A percentile compares a stretch with the other conserved stretches of the same genome.
These are phyloP conservation scores for Choristoneura fumiferana DNA, from an alignment of 1,140 invertebrate species.

Conservation along the genomic window DNA sequence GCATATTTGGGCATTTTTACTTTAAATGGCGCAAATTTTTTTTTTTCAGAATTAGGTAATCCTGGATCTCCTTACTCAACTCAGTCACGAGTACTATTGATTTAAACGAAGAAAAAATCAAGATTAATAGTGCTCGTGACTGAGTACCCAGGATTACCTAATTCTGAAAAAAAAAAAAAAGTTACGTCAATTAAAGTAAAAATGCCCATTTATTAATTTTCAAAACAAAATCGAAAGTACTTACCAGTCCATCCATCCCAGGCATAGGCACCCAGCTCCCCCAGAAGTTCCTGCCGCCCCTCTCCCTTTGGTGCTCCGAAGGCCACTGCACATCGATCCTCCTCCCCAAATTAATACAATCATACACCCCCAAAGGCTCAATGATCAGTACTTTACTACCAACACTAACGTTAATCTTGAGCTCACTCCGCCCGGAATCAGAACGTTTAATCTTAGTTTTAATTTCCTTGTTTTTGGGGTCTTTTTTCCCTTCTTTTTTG, in stretches of 20 bases:
- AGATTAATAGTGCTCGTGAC: too few species aligned
- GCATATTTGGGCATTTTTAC: too few species aligned
- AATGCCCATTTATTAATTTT: too few species aligned
- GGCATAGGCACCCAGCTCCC: conserved; percentile 92
- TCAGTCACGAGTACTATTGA: too few species aligned
- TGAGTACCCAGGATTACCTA: too few species aligned
- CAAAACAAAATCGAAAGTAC: conserved; percentile 26
- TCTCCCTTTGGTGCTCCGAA: conserved; percentile 89
- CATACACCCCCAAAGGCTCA: conserved; percentile 84
- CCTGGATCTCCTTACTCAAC: too few species aligned
- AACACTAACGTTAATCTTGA: conserved; percentile 71
- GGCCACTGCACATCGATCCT: conserved; percentile 96
- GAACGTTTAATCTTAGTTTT: conserved; percentile 71
- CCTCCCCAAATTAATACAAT: conserved; percentile 92
- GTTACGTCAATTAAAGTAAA: too few species aligned
- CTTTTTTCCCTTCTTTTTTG: conserved; percentile 62
- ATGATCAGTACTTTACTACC: conserved; percentile 79
- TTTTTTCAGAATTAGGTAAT: too few species aligned
- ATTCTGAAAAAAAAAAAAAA: too few species aligned
- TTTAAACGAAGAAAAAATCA: too few species aligned
- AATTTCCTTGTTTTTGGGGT: conserved; percentile 59
- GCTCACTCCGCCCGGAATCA: conserved; percentile 74
- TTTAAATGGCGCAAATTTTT: too few species aligned
- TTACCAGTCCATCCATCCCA: conserved; percentile 93
- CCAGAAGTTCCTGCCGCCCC: conserved; percentile 92